Conservation (phyloP, 2,113 vertebrate species). For the Aptenodytes patagonicus region DNA sequence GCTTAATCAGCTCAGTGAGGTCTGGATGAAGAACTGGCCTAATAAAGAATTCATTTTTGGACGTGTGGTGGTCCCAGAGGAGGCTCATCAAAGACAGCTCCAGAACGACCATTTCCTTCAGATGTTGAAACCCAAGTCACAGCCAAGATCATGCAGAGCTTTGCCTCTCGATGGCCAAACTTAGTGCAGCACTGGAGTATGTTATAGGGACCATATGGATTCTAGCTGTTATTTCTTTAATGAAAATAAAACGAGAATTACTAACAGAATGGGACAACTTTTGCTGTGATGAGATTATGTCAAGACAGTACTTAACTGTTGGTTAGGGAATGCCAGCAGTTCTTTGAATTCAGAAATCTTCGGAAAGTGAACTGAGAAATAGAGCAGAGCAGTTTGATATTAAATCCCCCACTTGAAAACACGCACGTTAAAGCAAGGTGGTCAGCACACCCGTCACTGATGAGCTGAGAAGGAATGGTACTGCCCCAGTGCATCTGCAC, state of each 20-base stretch:
- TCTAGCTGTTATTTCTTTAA: neutral
- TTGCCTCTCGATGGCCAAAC: neutral
- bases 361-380: neutral
- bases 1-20: neutral
- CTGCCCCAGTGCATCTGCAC: no score
- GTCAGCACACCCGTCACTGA: no score
- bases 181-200: neutral
- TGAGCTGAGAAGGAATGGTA: neutral
- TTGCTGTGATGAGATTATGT: neutral
- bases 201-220: neutral
- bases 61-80: neutral
- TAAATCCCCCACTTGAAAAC: neutral
- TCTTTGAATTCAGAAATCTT: neutral
- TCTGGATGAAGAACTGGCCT: neutral
- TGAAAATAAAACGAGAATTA: neutral
- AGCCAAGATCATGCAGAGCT: neutral
- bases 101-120: neutral
- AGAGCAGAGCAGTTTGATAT: neutral
- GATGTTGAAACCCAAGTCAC: neutral
- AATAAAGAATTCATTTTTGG: neutral
- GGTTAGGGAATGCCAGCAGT: neutral
- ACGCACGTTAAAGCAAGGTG: neutral
- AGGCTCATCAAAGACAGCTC: neutral
- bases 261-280: neutral
- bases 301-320: neutral